Evolutionary conservation across 92 coral and sea anemone genomes (phyloP).

Genomic region (Bergia sp.): DNA sequence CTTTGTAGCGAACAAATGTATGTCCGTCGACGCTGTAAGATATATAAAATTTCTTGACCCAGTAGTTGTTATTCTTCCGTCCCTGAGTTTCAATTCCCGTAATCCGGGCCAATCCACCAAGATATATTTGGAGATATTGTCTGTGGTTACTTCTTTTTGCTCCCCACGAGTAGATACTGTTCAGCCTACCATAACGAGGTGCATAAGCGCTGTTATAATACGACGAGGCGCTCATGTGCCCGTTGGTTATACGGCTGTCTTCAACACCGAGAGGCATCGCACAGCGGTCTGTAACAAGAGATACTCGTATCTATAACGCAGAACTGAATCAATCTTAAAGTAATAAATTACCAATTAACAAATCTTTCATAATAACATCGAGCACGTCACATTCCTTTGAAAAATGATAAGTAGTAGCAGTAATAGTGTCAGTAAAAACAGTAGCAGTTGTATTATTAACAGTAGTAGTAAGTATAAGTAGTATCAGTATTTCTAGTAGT

Average conservation of each 20-base stretch:
- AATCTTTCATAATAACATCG: background rate
- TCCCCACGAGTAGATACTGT: conserved; percentile 29
- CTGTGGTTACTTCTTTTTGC: conserved; percentile 12
- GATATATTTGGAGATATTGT: conserved; percentile 29
- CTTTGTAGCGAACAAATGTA: conserved; percentile 48
- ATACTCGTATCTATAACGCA: background rate
- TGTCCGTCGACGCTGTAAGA: conserved; percentile 57
- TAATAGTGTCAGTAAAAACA: background rate
- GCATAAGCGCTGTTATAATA: conserved; percentile 33
- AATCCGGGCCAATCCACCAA: conserved; percentile 18
- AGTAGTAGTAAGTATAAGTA: background rate
- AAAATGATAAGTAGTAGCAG: background rate
- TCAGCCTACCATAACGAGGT: conserved; percentile 33
- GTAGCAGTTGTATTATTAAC: background rate
- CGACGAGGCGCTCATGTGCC: conserved; percentile 29
- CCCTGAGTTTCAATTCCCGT: conserved; percentile 64
- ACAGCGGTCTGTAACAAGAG: conserved; percentile 11
- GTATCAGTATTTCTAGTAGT: background rate
- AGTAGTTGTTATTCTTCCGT: conserved; percentile 40
- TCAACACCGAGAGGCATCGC: conserved; percentile 42
- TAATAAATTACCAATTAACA: background rate
- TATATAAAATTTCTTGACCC: conserved; percentile 56
- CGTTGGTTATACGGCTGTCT: conserved; percentile 22
- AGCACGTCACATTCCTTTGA: background rate
- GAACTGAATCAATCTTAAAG: background rate